phyloP scores from a whole-genome alignment of 1,140 invertebrate genomes.

The Polyergus mexicanus region DNA sequence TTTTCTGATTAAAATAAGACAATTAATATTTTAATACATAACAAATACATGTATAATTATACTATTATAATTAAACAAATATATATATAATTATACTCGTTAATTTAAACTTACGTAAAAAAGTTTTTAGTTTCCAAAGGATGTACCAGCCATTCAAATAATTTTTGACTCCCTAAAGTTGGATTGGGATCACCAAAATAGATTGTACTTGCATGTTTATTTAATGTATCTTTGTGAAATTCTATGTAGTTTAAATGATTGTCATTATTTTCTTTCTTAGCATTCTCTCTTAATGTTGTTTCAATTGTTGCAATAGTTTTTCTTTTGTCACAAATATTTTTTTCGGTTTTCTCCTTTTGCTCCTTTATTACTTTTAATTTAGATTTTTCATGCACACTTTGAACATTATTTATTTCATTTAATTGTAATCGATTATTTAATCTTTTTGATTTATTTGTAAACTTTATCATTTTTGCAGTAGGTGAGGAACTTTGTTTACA shows the following conservation, averaged over 20 bases:
- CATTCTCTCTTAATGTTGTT: not conserved
- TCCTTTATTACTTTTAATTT: not conserved
- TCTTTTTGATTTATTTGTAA: not conserved
- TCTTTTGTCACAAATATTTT: not conserved
- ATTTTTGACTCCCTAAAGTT: constrained; percentile 87
- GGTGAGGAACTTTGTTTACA: not conserved
- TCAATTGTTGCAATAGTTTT: not conserved
- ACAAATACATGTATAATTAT: constrained; percentile 38
- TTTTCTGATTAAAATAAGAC: constrained; percentile 77
- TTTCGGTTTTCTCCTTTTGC: not conserved
- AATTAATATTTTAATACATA: constrained; percentile 20
- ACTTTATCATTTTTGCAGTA: not conserved
- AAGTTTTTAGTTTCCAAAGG: constrained; percentile 90
- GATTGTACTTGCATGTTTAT: not conserved
- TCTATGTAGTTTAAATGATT: not conserved
- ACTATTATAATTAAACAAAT: no score
- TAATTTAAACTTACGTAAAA: constrained; percentile 86
- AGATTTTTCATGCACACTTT: not conserved
- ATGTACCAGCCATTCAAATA: constrained; percentile 91
- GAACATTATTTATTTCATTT: not conserved
- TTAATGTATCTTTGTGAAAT: not conserved
- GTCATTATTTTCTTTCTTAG: not conserved
- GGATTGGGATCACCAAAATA: constrained; percentile 85
- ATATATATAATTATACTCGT: constrained; percentile 11
- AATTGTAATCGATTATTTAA: not conserved